Evolutionary conservation across 1,140 invertebrate species (phyloP), one percentile per base, ranked within the genome.

Genomic region (Eupristina koningsbergeri): DNA sequence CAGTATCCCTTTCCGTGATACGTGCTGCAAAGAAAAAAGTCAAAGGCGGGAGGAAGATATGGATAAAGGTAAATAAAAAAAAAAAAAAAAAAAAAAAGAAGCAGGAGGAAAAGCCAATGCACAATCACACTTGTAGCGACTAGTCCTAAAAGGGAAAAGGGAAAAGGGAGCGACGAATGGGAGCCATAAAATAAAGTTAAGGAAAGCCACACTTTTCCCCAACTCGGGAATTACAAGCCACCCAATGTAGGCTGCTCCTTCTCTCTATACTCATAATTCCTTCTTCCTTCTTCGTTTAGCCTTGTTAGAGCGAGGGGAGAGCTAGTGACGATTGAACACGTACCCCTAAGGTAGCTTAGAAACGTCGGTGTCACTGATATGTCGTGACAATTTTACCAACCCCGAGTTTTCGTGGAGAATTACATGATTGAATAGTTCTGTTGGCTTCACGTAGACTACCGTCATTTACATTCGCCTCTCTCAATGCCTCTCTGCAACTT

Each of bases 341-440:
- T 39, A n/a, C 36, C 6, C 19, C 5, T 8, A 26, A 71, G 17
- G 19, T 39, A n/a, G 29, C 22, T 71, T 26, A n/a, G 67, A 31
- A 26, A 13, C 6, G 19, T n/a, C 26, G 22, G 7, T 17, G 29
- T 3, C 19, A n/a, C 67, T 13, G 36, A 71, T 71, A 41, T n/a
- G n/a, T 41, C 67, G 67, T 71, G 67, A 71, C 67, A 41, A 36
- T 71, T 71, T 71, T 71, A 71, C 67, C 15, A 71, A 71, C 22
- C 39, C 5, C 22, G 36, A 71, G 41, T 71, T 69, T 41, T 71
- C 39, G 17, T 19, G 29, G 29, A 36, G 15, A 8, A 39, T 71
- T 41, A 41, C 36, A 36, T 71, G 67, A 41, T 41, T 41, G 36
- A 71, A 71, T 71, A 71, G 67, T 71, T 71, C 36, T 41, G 36